Evolutionary conservation across 2,797 vertebrate species (phyloP), one percentile per base, ranked within the genome.

Genomic region (Mormyrops boulengeri): DNA sequence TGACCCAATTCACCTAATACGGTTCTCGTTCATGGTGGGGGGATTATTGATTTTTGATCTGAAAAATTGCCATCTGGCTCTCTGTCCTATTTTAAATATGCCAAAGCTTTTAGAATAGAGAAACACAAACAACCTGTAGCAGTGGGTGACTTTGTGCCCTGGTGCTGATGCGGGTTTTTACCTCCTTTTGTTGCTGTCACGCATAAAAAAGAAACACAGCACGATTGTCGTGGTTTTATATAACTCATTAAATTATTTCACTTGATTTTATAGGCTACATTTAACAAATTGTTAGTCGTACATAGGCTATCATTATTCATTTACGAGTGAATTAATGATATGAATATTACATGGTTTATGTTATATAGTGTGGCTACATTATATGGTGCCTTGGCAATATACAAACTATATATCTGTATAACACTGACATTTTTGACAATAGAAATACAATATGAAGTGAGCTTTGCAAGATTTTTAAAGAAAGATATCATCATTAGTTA

Each of bases 141-240:
- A 88, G 44, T 89, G 77, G 89, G 89, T 44, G 62, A 90, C 53
- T 89, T 85, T 88, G 85, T 89, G 90, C 88, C 88, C 52, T 95
- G 96, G 95, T 96, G 95, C 95, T 96, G 96, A 96, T 96, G 95
- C 94, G 95, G 95, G 94, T 93, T 95, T 94, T 92, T 92, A 91
- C 92, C 91, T 94, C 6, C 93, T 92, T 92, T 93, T 94, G 93
- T 95, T 94, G 91, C 91, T 92, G 92, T 94, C 93, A 93, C 92
- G 93, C 93, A 93, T 94, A 88, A 44, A 80, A 80, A 80, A 80
- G 38, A 8, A 44, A n/a, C 17, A 41, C 69, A 80, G 73, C 41
- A n/a, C 4, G 1, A 80, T n/a, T 80, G 17, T 80, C 2, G 38
- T 41, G 34, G 73, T 44, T 80, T 44, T 80, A 19, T 44, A 44